Percentiles rank a stretch among this genome's conserved stretches.
Evolutionary conservation across 2,113 vertebrate genomes (phyloP).

Genomic region (Antennarius striatus): DNA sequence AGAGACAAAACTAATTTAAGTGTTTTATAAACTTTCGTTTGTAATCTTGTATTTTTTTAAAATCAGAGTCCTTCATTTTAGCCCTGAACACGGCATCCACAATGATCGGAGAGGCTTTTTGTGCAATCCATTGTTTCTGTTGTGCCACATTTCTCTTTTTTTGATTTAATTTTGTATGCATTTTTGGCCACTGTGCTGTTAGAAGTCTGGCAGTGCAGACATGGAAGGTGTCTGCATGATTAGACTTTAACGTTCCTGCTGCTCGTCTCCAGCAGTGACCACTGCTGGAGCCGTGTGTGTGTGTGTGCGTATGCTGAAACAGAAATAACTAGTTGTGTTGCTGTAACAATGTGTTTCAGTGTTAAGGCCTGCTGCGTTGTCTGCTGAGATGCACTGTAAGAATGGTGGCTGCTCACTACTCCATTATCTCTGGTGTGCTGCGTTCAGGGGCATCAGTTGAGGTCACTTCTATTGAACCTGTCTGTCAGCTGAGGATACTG

Average conservation of each 20-base stretch:
- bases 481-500: conserved; percentile 42
- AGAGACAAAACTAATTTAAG: conserved; percentile 2
- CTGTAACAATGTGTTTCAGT: conserved; percentile 43
- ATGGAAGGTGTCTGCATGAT: conserved; percentile 46
- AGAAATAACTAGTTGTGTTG: conserved; percentile 63
- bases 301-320: conserved; percentile 47
- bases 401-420: conserved; percentile 40
- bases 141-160: conserved; percentile 52
- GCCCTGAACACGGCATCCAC: conserved; percentile 29
- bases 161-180: conserved; percentile 1
- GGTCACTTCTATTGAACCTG: conserved; percentile 18
- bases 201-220: conserved; percentile 33
- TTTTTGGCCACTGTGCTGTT: conserved; percentile 57
- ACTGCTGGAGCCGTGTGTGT: conserved; percentile 32
- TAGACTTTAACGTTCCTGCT: conserved; percentile 22
- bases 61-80: conserved; percentile 43
- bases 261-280: conserved; percentile 51
- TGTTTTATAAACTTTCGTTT: too few relatives aligned
- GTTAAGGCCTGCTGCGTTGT: conserved; percentile 40
- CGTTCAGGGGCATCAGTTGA: conserved; percentile 40
- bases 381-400: conserved; percentile 33
- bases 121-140: conserved; percentile 20
- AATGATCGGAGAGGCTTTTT: conserved; percentile 33
- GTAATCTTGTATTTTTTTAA: too few relatives aligned
- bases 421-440: conserved; percentile 35